Conservation (phyloP, 1,140 invertebrate species). For the Heterodera carotae region DNA sequence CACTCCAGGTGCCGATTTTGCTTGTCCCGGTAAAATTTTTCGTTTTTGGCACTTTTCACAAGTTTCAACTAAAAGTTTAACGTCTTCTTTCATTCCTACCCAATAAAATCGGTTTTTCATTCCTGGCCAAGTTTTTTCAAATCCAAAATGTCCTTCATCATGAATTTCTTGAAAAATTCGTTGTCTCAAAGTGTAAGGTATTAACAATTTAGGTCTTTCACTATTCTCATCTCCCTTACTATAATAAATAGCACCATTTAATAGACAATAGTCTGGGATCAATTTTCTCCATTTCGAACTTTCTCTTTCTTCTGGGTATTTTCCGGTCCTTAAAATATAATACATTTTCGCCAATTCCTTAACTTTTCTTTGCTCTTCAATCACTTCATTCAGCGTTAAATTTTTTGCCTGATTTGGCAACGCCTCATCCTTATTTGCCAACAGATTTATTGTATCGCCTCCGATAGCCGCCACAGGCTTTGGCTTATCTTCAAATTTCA, state of each 20-base stretch:
- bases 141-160: background rate
- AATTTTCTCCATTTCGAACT: background rate
- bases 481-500: too few species aligned
- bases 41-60: background rate
- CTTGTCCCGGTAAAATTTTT: background rate
- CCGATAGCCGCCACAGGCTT: too few species aligned
- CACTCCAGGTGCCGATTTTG: background rate
- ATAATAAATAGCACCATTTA: background rate
- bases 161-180: background rate
- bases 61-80: background rate
- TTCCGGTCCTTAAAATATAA: background rate
- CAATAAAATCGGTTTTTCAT: slow-evolving; percentile 10
- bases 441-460: too few species aligned
- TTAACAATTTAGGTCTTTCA: background rate
- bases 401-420: too few species aligned
- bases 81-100: background rate
- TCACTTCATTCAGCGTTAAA: too few species aligned
- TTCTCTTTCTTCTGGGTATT: background rate
- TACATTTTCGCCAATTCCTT: background rate
- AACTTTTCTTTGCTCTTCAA: background rate
- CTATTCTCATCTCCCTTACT: background rate
- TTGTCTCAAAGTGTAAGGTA: background rate
- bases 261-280: background rate
- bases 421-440: too few species aligned
- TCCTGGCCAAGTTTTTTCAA: slow-evolving; percentile 7